phyloP scores from a whole-genome alignment of 2,797 vertebrate genomes.

The Gastrophryne carolinensis region DNA sequence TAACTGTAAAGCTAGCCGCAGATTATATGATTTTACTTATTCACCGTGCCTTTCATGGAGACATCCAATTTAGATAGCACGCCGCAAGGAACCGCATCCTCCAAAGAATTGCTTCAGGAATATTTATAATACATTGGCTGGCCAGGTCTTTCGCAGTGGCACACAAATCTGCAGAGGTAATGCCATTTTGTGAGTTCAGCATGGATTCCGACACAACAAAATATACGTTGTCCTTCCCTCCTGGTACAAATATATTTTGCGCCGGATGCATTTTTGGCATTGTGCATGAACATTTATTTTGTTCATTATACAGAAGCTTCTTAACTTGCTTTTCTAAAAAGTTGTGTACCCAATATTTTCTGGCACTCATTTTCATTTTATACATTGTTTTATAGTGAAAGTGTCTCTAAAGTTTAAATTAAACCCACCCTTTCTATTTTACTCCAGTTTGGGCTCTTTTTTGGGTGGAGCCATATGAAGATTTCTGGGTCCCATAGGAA shows the following conservation, averaged over 20 bases:
- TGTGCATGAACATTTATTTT: not conserved
- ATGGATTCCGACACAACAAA: conserved; percentile 1
- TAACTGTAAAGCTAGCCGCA: conserved; percentile 49
- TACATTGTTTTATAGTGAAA: too few relatives aligned
- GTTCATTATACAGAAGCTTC: not conserved
- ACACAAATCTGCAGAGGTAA: conserved; percentile 56
- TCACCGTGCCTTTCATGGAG: conserved; percentile 62
- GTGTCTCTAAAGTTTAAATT: too few relatives aligned
- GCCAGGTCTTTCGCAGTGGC: conserved; percentile 60
- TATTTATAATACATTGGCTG: conserved; percentile 62
- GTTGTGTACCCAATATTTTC: too few relatives aligned
- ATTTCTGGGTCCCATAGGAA: too few relatives aligned
- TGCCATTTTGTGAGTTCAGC: conserved; percentile 28
- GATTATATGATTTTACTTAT: conserved; percentile 60
- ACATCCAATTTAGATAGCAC: conserved; percentile 68
- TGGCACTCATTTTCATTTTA: too few relatives aligned
- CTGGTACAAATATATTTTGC: not conserved
- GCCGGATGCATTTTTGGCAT: not conserved
- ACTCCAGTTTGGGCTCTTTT: too few relatives aligned
- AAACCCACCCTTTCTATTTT: too few relatives aligned
- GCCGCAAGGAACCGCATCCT: conserved; percentile 62
- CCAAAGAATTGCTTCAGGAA: conserved; percentile 60
- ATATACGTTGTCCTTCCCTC: not conserved
- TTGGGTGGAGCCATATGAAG: too few relatives aligned
- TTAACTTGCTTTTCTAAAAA: too few relatives aligned